phyloP scores from a whole-genome alignment of 2,113 vertebrate species.

The Numenius arquata region DNA sequence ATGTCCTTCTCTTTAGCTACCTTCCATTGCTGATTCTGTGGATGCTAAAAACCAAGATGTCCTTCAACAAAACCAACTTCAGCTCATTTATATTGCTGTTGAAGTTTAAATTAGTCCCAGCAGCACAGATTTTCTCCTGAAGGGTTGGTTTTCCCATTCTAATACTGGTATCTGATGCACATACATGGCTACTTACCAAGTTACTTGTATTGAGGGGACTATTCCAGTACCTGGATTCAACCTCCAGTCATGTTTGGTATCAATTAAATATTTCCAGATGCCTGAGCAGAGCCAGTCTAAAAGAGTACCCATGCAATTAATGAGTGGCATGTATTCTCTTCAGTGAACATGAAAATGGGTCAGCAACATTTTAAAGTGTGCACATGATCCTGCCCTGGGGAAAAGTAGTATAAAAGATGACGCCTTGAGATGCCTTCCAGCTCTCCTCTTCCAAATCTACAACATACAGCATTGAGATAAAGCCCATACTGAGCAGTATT shows the following conservation, averaged over 20 bases:
- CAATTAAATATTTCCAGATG: conserved; percentile 57
- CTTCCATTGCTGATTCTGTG: neutral
- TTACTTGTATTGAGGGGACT: neutral
- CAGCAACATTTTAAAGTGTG: neutral
- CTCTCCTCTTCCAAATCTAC: neutral
- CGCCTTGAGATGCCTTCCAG: neutral
- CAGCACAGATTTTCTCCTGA: neutral
- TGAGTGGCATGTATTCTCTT: neutral
- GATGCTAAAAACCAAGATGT: neutral
- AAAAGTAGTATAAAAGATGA: neutral
- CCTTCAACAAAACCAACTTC: neutral
- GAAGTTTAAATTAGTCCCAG: neutral
- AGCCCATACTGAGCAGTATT: neutral
- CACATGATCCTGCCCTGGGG: neutral
- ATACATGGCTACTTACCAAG: neutral
- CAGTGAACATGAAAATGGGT: conserved; percentile 21
- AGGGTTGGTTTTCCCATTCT: neutral
- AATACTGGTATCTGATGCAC: neutral
- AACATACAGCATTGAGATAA: neutral
- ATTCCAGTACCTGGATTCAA: neutral
- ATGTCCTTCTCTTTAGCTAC: neutral
- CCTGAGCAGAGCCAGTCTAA: conserved; percentile 11
- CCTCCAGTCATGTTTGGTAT: neutral
- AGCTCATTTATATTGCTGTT: neutral
- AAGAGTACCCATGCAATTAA: neutral